Percentiles rank a stretch among this genome's conserved stretches.
Conservation (phyloP, 2,888 invertebrate species). For the Drosophila fulvimacula region DNA sequence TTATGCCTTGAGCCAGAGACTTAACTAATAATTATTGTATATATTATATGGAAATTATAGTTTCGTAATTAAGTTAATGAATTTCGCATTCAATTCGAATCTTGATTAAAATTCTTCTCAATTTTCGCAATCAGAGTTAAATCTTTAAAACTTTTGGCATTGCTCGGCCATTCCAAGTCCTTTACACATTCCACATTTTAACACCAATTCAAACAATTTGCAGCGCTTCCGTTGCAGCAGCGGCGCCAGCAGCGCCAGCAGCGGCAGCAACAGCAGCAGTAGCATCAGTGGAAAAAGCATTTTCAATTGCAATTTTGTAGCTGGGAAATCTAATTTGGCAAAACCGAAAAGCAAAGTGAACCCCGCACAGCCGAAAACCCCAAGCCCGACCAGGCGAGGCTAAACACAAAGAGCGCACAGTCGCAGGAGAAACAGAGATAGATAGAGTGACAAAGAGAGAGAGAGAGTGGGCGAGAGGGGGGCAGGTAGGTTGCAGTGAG, state of each 20-base stretch:
- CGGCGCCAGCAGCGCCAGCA: too few relatives aligned
- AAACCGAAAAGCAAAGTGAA: conserved; percentile 48
- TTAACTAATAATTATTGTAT: conserved; percentile 3
- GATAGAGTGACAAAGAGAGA: background rate
- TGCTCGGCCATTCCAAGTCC: background rate
- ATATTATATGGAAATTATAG: background rate
- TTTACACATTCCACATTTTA: conserved; percentile 36
- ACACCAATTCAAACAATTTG: conserved; percentile 32
- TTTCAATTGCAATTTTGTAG: conserved; percentile 68
- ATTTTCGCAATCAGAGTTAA: background rate
- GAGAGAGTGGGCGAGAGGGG: background rate
- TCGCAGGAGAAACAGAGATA: background rate
- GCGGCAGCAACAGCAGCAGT: conserved; percentile 15
- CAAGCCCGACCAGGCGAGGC: conserved; percentile 21
- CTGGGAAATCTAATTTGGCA: conserved; percentile 68
- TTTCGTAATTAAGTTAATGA: conserved; percentile 31
- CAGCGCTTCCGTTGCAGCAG: background rate
- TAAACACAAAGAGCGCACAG: conserved; percentile 13
- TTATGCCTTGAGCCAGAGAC: conserved; percentile 28
- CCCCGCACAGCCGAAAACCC: conserved; percentile 6
- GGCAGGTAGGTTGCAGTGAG: conserved; percentile 1
- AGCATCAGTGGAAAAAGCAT: conserved; percentile 51
- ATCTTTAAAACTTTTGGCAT: conserved; percentile 1
- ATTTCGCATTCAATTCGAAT: background rate
- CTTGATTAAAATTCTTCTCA: background rate